Evolutionary conservation across 2,797 vertebrate genomes (phyloP).

Genomic region (Enteromius thamalakanensis): DNA sequence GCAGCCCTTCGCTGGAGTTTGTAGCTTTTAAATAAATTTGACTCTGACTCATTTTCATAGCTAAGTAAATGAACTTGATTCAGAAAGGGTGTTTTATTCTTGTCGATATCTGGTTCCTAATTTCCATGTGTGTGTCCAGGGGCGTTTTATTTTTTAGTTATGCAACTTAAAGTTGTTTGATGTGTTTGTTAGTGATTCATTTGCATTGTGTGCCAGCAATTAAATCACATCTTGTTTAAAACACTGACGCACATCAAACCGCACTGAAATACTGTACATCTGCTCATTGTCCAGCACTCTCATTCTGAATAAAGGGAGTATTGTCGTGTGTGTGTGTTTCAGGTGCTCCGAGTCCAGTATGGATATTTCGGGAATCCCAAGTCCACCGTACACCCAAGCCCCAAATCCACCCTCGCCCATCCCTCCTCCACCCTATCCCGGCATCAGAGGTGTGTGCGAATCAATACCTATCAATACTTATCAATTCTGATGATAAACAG

Average conservation of each 20-base stretch:
- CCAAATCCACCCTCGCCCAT: conserved; percentile 5
- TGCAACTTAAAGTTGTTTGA: conserved; percentile 13
- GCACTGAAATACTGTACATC: background rate
- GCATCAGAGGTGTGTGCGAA: conserved; percentile 34
- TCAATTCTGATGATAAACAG: background rate
- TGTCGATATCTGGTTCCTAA: background rate
- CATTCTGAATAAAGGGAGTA: background rate
- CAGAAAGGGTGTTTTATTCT: background rate
- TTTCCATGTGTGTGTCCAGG: background rate
- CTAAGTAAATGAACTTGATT: background rate
- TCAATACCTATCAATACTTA: background rate
- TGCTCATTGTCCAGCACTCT: background rate
- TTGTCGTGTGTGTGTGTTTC: conserved; percentile 9
- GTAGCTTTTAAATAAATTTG: background rate
- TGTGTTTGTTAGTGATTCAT: conserved; percentile 4
- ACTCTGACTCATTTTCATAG: background rate
- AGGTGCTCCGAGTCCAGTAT: conserved; percentile 22
- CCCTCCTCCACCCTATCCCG: conserved; percentile 58
- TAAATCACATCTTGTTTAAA: conserved; percentile 1
- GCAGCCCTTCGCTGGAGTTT: background rate
- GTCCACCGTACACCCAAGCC: conserved; percentile 32
- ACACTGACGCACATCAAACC: background rate
- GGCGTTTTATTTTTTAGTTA: background rate
- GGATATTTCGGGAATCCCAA: conserved; percentile 26
- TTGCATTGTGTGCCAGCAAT: background rate